Conservation (phyloP, 1,140 invertebrate species). For the Whitmania pigra region DNA sequence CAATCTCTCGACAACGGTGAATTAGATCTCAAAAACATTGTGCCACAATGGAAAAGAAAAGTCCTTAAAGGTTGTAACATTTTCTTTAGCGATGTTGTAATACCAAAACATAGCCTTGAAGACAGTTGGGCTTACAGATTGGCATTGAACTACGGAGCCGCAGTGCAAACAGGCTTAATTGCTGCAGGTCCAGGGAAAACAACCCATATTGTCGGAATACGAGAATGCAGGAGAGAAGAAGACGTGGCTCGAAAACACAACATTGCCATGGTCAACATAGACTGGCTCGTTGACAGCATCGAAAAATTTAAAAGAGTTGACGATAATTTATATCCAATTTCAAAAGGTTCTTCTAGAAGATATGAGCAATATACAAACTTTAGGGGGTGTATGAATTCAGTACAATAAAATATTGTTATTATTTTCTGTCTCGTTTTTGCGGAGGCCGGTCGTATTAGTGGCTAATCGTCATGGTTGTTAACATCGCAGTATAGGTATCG, state of each 20-base stretch:
- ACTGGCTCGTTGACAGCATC: conserved; percentile 85
- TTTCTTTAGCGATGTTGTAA: conserved; percentile 83
- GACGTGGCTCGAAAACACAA: conserved; percentile 43
- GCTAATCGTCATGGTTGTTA: too few relatives aligned
- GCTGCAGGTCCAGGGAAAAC: conserved; percentile 40
- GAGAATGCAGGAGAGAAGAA: conserved; percentile 56
- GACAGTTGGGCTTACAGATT: conserved; percentile 70
- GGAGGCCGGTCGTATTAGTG: too few relatives aligned
- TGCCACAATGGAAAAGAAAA: conserved; percentile 65
- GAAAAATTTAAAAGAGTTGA: conserved; percentile 82
- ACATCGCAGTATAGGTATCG: too few relatives aligned
- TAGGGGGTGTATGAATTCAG: too few relatives aligned
- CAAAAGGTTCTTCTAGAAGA: too few relatives aligned
- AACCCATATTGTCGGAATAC: conserved; percentile 85
- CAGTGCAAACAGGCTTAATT: conserved; percentile 49
- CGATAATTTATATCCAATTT: conserved; percentile 57
- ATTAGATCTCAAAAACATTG: conserved; percentile 67
- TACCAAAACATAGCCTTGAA: conserved; percentile 68
- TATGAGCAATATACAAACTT: too few relatives aligned
- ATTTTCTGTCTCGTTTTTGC: too few relatives aligned
- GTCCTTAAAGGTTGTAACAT: conserved; percentile 68
- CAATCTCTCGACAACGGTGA: conserved; percentile 24
- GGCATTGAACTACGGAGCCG: conserved; percentile 69
- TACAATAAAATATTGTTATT: too few relatives aligned
- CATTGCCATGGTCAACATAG: conserved; percentile 70